These are phyloP conservation scores for Hylaeus volcanicus DNA, from an alignment of 1,140 invertebrate species.

Conservation along the genomic window DNA sequence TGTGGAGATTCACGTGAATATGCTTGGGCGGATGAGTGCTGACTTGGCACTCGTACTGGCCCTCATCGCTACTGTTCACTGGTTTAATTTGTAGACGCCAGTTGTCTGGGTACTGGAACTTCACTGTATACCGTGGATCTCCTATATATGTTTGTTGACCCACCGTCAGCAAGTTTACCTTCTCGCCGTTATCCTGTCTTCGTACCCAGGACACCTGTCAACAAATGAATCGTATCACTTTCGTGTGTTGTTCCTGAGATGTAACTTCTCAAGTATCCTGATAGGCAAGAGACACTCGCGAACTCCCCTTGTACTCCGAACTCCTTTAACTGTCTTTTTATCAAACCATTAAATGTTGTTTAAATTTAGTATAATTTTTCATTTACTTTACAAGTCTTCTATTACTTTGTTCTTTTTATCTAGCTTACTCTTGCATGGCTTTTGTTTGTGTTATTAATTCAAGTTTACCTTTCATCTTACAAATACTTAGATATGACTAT, in stretches of 20 bases:
- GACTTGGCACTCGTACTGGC: constrained; percentile 89
- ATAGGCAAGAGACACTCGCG: too few species aligned
- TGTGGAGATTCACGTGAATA: constrained; percentile 86
- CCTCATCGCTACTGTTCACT: constrained; percentile 86
- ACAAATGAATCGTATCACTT: background rate
- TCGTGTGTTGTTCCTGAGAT: background rate
- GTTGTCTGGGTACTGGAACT: constrained; percentile 89
- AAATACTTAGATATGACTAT: too few species aligned
- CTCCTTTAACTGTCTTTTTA: too few species aligned
- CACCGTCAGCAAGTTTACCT: constrained; percentile 85
- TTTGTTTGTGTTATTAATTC: too few species aligned
- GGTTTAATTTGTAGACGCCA: constrained; percentile 87
- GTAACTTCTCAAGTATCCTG: too few species aligned
- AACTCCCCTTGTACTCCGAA: too few species aligned
- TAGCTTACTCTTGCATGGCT: too few species aligned
- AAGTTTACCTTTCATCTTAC: too few species aligned
- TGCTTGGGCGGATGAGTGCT: constrained; percentile 88
- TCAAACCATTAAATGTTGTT: too few species aligned
- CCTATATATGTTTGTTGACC: constrained; percentile 87
- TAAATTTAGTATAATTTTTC: too few species aligned
- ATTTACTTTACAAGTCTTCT: too few species aligned
- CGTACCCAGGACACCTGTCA: constrained; percentile 87
- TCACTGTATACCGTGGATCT: constrained; percentile 87
- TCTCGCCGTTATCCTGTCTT: constrained; percentile 83
- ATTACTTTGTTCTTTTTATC: too few species aligned